Evolutionary conservation across 1,140 invertebrate genomes (phyloP).

Genomic region (Sminthurinus signatus): DNA sequence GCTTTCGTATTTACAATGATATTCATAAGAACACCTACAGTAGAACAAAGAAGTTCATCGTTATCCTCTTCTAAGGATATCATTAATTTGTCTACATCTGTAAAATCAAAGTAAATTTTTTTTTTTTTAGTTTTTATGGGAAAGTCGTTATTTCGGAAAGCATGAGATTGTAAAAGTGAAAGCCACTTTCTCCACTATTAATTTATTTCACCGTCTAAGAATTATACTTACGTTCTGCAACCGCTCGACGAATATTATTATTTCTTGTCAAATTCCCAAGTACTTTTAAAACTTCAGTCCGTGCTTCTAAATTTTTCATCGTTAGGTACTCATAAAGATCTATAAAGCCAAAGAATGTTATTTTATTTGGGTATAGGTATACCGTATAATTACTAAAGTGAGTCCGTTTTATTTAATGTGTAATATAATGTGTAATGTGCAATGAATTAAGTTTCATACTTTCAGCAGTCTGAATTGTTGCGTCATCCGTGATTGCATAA

Average conservation of each 20-base stretch:
- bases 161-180: too few relatives aligned
- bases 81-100: conserved; percentile 51
- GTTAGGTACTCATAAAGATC: conserved; percentile 27
- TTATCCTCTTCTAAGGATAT: conserved; percentile 52
- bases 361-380: too few relatives aligned
- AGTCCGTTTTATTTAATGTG: too few relatives aligned
- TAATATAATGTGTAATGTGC: too few relatives aligned
- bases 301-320: conserved; percentile 50
- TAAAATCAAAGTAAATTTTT: too few relatives aligned
- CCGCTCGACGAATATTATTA: conserved; percentile 53
- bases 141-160: too few relatives aligned
- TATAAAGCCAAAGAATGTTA: conserved; percentile 8
- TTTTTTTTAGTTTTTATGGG: too few relatives aligned
- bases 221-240: conserved; percentile 49
- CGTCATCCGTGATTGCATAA: conserved; percentile 39
- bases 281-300: conserved; percentile 58
- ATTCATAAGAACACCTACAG: conserved; percentile 62
- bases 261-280: conserved; percentile 61
- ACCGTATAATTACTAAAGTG: too few relatives aligned
- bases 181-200: background rate
- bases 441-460: too few relatives aligned
- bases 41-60: conserved; percentile 54
- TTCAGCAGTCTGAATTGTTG: conserved; percentile 45
- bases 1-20: conserved; percentile 59
- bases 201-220: background rate